A percentile compares a stretch with the other conserved stretches of the same genome.
Evolutionary conservation across 2,113 vertebrate species (phyloP).

Genomic region (Natator depressus): DNA sequence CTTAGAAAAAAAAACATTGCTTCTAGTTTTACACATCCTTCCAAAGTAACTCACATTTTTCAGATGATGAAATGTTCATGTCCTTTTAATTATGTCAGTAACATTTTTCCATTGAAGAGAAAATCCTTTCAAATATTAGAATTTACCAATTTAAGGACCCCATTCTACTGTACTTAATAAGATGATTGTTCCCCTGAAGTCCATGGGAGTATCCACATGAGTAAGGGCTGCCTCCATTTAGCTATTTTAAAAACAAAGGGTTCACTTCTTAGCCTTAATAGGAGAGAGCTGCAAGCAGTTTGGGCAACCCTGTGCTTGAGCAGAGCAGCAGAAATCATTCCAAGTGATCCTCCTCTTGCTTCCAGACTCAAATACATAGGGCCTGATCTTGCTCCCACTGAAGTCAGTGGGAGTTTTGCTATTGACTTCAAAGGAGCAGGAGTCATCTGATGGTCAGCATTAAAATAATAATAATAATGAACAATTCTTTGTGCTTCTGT

Average conservation of each 20-base stretch:
- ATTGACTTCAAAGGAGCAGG: constrained; percentile 48
- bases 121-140: constrained; percentile 45
- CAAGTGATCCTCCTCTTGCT: constrained; percentile 38
- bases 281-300: constrained; percentile 35
- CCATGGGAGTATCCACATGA: constrained; percentile 42
- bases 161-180: constrained; percentile 37
- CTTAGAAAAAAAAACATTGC: constrained; percentile 57
- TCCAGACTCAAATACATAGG: background rate
- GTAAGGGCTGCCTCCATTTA: constrained; percentile 54
- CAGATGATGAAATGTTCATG: constrained; percentile 67
- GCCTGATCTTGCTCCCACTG: background rate
- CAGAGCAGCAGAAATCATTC: constrained; percentile 39
- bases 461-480: background rate
- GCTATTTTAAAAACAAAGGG: constrained; percentile 46
- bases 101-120: constrained; percentile 44
- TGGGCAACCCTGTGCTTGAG: constrained; percentile 41
- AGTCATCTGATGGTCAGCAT: background rate
- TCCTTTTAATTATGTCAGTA: constrained; percentile 60
- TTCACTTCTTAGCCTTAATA: constrained; percentile 56
- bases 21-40: constrained; percentile 69
- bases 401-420: background rate
- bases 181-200: constrained; percentile 64
- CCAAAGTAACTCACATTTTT: constrained; percentile 60
- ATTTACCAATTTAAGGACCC: constrained; percentile 45
- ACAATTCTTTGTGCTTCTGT: background rate